Conservation (phyloP, 1,140 invertebrate genomes). For the Microvelia longipes region DNA sequence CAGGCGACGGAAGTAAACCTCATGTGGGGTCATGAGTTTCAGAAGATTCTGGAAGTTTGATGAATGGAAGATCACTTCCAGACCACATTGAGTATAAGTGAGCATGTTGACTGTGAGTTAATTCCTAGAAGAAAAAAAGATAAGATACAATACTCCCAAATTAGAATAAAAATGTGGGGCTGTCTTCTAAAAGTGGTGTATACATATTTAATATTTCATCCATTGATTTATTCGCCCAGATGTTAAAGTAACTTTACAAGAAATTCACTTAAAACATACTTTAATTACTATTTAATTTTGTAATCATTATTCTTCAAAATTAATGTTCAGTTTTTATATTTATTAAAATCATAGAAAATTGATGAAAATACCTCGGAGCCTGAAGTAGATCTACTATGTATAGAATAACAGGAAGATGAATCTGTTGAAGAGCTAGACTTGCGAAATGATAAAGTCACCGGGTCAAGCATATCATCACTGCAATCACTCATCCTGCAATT, state of each 20-base stretch:
- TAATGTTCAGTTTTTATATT: too few relatives aligned
- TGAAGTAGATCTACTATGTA: slow-evolving; percentile 39
- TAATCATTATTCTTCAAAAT: too few relatives aligned
- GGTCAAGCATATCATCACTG: slow-evolving; percentile 7
- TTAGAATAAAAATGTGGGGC: background rate
- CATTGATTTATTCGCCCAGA: background rate
- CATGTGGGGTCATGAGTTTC: slow-evolving; percentile 16
- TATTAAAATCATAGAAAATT: background rate
- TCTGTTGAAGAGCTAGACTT: slow-evolving; percentile 47
- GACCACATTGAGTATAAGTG: slow-evolving; percentile 41
- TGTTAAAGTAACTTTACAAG: background rate
- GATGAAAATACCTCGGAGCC: slow-evolving; percentile 26
- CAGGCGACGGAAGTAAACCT: background rate
- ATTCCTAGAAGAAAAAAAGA: slow-evolving; percentile 14
- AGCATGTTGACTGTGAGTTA: slow-evolving; percentile 23
- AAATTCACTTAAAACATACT: background rate
- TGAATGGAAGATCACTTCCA: slow-evolving; percentile 36
- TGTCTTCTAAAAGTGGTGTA: background rate
- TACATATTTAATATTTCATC: background rate
- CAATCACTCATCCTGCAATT: background rate
- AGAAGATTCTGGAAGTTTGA: slow-evolving; percentile 32
- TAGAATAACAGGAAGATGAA: slow-evolving; percentile 39
- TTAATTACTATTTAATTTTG: too few relatives aligned
- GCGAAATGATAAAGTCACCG: slow-evolving; percentile 26
- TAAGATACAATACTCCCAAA: background rate